phyloP scores from a whole-genome alignment of 2,113 vertebrate genomes.

The Rhadina sibilatrix region DNA sequence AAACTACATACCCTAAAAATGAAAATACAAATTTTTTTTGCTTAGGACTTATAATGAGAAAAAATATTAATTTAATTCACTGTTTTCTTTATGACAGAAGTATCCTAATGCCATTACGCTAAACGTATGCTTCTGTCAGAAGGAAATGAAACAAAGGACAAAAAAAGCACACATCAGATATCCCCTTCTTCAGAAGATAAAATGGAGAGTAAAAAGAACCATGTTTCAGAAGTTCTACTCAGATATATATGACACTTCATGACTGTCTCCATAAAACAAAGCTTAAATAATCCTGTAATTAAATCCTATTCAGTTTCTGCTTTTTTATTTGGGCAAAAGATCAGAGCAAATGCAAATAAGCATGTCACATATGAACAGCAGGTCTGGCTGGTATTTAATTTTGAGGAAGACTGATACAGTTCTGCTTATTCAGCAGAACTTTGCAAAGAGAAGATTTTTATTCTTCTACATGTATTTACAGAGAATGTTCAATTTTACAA shows the following conservation, averaged over 20 bases:
- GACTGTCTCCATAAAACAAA: slow-evolving; percentile 5
- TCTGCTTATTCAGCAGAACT: slow-evolving; percentile 21
- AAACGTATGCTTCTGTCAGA: background rate
- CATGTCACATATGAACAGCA: slow-evolving; percentile 49
- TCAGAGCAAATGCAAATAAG: slow-evolving; percentile 57
- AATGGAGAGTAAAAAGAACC: background rate
- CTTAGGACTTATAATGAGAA: background rate
- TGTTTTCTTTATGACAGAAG: background rate
- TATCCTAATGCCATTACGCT: background rate
- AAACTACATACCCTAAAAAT: background rate
- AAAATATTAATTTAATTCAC: background rate
- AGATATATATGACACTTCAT: background rate
- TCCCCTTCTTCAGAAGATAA: background rate
- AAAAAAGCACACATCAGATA: background rate
- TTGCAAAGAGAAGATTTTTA: background rate
- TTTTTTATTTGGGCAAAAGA: slow-evolving; percentile 56
- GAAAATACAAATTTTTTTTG: background rate
- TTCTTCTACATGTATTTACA: background rate
- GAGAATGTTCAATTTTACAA: background rate
- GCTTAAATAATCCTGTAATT: slow-evolving; percentile 5
- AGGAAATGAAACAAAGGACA: background rate
- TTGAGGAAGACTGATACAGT: background rate
- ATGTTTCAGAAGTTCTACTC: background rate
- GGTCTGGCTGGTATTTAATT: slow-evolving; percentile 26
- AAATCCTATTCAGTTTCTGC: slow-evolving; percentile 16